These are phyloP conservation scores for Pristionchus arcanus DNA, from an alignment of 2,888 invertebrate genomes.

Conservation along the genomic window DNA sequence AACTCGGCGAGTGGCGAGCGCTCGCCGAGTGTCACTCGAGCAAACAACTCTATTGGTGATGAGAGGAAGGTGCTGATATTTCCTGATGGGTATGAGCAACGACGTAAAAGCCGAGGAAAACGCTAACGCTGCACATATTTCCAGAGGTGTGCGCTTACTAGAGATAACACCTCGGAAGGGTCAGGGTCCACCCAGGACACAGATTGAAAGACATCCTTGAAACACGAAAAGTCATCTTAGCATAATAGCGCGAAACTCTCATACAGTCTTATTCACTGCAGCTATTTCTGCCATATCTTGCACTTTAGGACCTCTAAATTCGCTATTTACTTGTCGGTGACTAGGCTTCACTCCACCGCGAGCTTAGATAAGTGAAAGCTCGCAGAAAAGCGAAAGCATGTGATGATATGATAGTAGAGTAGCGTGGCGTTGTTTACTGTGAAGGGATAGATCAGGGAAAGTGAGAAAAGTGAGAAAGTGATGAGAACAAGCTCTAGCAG, in stretches of 20 bases:
- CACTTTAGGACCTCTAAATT: too few species aligned
- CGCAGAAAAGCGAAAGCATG: neutral
- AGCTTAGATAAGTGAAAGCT: neutral
- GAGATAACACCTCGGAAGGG: neutral
- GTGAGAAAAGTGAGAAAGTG: neutral
- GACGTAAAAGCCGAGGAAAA: neutral
- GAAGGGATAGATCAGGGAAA: neutral
- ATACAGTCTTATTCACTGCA: too few species aligned
- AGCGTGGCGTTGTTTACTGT: neutral
- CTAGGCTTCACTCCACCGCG: neutral
- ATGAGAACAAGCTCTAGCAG: neutral
- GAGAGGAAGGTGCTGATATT: too few species aligned
- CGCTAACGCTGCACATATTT: neutral
- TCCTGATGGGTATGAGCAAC: neutral
- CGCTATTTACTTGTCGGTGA: too few species aligned
- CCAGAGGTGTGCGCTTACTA: neutral
- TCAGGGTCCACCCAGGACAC: neutral
- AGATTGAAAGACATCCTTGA: too few species aligned
- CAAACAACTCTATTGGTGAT: too few species aligned
- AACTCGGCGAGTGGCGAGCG: too few species aligned
- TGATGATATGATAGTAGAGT: neutral
- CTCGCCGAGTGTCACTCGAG: too few species aligned
- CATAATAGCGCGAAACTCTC: too few species aligned
- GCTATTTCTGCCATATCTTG: too few species aligned
- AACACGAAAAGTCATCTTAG: too few species aligned